Evolutionary conservation across 92 coral and sea anemone species (phyloP), one percentile per base, ranked within the genome.

Genomic region (Metridium senile): DNA sequence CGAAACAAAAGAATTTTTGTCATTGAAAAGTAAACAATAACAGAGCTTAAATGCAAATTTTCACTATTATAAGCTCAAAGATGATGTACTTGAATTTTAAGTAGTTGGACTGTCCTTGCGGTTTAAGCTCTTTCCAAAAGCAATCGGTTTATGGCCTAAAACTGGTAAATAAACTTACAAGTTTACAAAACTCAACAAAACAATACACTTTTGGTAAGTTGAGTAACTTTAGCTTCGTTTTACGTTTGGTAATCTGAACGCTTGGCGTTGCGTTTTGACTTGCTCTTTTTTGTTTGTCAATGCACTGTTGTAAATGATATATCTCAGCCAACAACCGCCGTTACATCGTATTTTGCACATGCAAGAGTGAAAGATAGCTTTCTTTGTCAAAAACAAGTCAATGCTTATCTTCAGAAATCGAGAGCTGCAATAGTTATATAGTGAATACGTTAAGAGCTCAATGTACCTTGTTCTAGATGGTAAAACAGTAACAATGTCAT

Each of bases 31-130:
- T 58, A 73, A 73, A 73, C 57, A 73, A 73, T n/a, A 58, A 33
- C 46, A 56, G 54, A 39, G 78, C 52, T 73, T 22, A 31, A 26
- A 73, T 73, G 68, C 78, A 73, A 73, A 73, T 73, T 73, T 73
- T 73, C 17, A 1, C 20, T 27, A 56, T 72, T 56, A 72, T 72
- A 23, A 57, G 33, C 66, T 17, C 52, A 33, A 58, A 53, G 66
- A 28, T 73, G 68, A 27, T 56, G 64, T 47, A 73, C 78, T 73
- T 73, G 68, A 73, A 58, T 58, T 73, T 22, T 33, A 58, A 73
- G 78, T 58, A 73, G 54, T 31, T 51, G 58, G 35, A 71, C 54
- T 71, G 65, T 39, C 49, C 49, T 71, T 47, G 17, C n/a, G 34
- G 45, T 58, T 45, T 7, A n/a, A 25, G 74, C 10, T n/a, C n/a